These are phyloP conservation scores for Lateolabrax maculatus DNA, from an alignment of 2,797 vertebrate genomes.

Conservation along the genomic window DNA sequence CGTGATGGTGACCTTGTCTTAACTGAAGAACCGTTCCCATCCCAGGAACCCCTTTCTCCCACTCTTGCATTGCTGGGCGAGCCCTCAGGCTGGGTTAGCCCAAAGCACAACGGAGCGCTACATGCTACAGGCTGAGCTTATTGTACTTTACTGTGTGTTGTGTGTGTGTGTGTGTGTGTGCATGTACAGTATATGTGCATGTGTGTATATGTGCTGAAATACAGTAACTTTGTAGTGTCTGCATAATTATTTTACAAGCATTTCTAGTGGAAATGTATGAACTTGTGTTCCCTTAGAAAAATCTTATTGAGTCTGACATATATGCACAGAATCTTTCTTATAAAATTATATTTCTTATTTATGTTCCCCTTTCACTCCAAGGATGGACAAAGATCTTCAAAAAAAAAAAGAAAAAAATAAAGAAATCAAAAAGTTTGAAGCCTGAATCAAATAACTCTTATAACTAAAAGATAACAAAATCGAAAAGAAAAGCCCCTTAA, in stretches of 20 bases:
- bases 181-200: background rate
- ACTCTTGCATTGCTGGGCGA: constrained; percentile 27
- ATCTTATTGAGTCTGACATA: background rate
- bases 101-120: constrained; percentile 37
- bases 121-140: constrained; percentile 39
- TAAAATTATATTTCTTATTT: constrained; percentile 4
- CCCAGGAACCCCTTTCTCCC: constrained; percentile 44
- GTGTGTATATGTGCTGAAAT: constrained; percentile 33
- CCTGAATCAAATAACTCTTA: constrained; percentile 50
- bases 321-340: constrained; percentile 5
- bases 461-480: constrained; percentile 55
- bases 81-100: constrained; percentile 42
- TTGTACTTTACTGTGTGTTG: constrained; percentile 14
- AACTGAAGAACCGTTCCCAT: constrained; percentile 64
- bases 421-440: constrained; percentile 12
- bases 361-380: constrained; percentile 48
- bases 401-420: constrained; percentile 22
- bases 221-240: constrained; percentile 13
- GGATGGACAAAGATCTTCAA: constrained; percentile 69
- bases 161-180: background rate
- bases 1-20: constrained; percentile 69
- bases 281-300: background rate
- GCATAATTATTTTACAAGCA: constrained; percentile 14
- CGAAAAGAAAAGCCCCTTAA: constrained; percentile 61
- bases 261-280: constrained; percentile 31